Conservation (phyloP, 2,888 invertebrate species). For the Plemyria rubiginata region DNA sequence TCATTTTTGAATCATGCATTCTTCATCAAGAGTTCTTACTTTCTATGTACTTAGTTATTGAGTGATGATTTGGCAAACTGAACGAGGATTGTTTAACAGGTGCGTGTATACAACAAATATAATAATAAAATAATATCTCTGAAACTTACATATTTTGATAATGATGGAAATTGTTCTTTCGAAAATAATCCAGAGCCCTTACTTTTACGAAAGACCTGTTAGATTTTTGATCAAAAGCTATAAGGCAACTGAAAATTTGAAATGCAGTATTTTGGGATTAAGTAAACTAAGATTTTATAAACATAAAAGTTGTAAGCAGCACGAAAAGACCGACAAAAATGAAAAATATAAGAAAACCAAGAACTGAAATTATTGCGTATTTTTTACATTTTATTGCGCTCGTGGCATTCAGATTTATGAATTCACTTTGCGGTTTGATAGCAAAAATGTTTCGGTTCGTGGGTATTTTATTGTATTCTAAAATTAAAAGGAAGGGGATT, state of each 20-base stretch:
- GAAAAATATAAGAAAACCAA: constrained; percentile 24
- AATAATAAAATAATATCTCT: too few species aligned
- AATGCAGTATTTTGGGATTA: neutral
- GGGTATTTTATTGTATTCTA: constrained; percentile 80
- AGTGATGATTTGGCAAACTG: too few species aligned
- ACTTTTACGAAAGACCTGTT: too few species aligned
- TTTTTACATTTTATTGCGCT: constrained; percentile 26
- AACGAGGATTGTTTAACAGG: too few species aligned
- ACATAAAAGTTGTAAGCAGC: neutral
- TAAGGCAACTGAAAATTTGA: too few species aligned
- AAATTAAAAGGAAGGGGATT: constrained; percentile 79
- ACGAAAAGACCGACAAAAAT: neutral
- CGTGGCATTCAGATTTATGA: constrained; percentile 46
- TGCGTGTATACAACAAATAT: too few species aligned
- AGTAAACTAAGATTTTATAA: neutral
- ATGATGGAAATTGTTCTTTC: too few species aligned
- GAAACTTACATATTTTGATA: neutral
- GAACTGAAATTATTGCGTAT: constrained; percentile 40
- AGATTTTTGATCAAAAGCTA: too few species aligned
- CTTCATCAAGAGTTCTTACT: too few species aligned
- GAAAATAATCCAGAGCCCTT: too few species aligned
- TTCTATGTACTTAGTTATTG: too few species aligned
- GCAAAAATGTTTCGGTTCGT: constrained; percentile 59
- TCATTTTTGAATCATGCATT: too few species aligned
- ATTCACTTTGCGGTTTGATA: constrained; percentile 56